Base-by-base conservation (phyloP, 2,888 invertebrate species). In the Mythimna loreyi region DNA sequence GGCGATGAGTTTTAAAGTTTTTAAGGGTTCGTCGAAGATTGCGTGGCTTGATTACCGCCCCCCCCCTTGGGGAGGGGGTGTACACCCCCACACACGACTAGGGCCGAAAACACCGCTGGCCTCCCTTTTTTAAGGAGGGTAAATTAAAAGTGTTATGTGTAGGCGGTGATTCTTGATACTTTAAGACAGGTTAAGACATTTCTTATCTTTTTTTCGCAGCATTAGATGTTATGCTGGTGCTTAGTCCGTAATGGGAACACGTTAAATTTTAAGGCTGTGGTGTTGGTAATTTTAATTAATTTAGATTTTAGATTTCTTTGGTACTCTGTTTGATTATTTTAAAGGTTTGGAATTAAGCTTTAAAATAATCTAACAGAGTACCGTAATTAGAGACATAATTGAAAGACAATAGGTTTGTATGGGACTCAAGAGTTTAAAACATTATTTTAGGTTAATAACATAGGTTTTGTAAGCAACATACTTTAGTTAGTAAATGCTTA, bases 21-120 rank as follows among this genome's bases (percentile, higher is more conserved):
- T 96, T 96, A 96, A 96, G 96, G 96, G 96, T 96, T 96, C 95
- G 93, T 92, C 96, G 96, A 96, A 96, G 96, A 96, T 96, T 96
- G 96, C 96, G 96, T 96, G 96, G 96, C 96, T 96, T 96, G 96
- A 96, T 96, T 96, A 96, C 95, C 93, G 92, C 87, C 91, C 91
- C 90, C 33, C 40, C 87, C 92, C 67, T 68, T 52, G 56, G 30
- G 60, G 63, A 73, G 83, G 87, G 89, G 87, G 87, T 40, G 40
- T 86, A 83, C 83, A 85, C 86, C 87, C 78, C 86, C 90, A 92
- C 92, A 92, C 92, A 93, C 93, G 91, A 84, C 86, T 85, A 84
- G 85, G 87, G 86, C 87, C 89, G 90, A 93, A 93, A 91, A 91
- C 91, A 92, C 91, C 92, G 91, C 92, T 92, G 90, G 90, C 94